Base-by-base conservation (phyloP, 2,113 vertebrate species). In the Sphyrna mokarran region DNA sequence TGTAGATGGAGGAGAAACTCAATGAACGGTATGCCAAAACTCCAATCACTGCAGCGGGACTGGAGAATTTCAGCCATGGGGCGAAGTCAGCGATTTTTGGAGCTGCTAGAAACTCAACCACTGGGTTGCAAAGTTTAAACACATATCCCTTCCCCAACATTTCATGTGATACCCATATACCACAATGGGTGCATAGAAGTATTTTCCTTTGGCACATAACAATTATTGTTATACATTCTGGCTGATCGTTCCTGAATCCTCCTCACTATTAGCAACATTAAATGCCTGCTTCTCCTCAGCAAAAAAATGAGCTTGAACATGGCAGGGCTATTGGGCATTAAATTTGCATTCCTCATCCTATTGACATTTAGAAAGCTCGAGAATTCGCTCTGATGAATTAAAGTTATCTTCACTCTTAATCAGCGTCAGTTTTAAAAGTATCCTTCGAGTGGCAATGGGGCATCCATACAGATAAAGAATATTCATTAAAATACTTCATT, bases 401-500 rank as follows among this genome's bases (percentile, higher is more conserved):
- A 54, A 94, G 16, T 20, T 54, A 70, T 72, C 94, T 95, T 95
- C 94, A 95, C 43, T 90, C 87, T 72, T 72, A 95, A 95, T 70
- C 69, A 76, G 69, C 54, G 40, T 54, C 40, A 29, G 26, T 54
- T 95, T 95, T 43, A 26, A 95, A 95, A 29, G 68, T 72, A 54
- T 95, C 68, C 94, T 95, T 43, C 33, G 40, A 72, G 37, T 72
- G 43, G 94, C 37, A 76, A 29, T 95, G 40, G 93, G 40, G 48
- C 94, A 70, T 72, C 29, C 94, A 48, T 95, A 72, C 3, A 54
- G 69, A 43, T 72, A 16, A 40, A 72, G 40, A 72, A 43, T 76
- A 33, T 23, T 68, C 4, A 72, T 95, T 95, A 95, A 43, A 95
- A 95, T 95, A 72, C 94, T 95, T 95, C 68, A 95, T 76, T 95